Evolutionary conservation across 2,113 vertebrate genomes (phyloP).

Genomic region (Pygathrix nemaeus): DNA sequence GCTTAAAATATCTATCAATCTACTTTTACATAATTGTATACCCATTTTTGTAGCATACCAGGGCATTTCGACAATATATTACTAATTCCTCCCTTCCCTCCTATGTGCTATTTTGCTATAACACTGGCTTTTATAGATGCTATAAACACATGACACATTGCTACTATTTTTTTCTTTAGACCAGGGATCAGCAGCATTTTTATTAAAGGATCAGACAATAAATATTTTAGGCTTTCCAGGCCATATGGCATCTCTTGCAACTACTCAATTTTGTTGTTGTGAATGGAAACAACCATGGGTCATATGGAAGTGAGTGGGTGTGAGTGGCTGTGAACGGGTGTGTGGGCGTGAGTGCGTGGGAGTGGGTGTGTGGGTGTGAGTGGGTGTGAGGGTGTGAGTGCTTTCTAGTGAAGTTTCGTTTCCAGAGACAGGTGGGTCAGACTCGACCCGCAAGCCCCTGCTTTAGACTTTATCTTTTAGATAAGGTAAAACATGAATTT

Average conservation of each 20-base stretch:
- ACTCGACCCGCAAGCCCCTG: rapidly evolving
- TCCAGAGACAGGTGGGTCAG: not conserved
- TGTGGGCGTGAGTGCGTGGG: too few relatives aligned
- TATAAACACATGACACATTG: too few relatives aligned
- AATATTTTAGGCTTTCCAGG: not conserved
- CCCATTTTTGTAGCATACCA: not conserved
- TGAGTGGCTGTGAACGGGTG: too few relatives aligned
- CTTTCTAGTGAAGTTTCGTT: too few relatives aligned
- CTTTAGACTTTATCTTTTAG: not conserved
- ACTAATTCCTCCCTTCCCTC: not conserved
- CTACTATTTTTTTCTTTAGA: not conserved
- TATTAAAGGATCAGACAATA: not conserved
- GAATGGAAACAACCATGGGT: rapidly evolving
- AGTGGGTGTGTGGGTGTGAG: too few relatives aligned
- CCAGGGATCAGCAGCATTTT: too few relatives aligned
- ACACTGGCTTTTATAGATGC: too few relatives aligned
- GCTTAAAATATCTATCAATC: not conserved
- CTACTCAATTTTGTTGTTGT: not conserved
- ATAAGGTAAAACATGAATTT: too few relatives aligned
- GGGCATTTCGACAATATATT: rapidly evolving
- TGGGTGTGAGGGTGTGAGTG: too few relatives aligned
- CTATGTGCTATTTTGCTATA: rapidly evolving
- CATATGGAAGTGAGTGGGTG: too few relatives aligned
- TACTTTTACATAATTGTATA: rapidly evolving
- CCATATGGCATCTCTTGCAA: rapidly evolving